Evolutionary conservation across 2,797 vertebrate genomes (phyloP).

Genomic region (Muraenolepis orangiensis): DNA sequence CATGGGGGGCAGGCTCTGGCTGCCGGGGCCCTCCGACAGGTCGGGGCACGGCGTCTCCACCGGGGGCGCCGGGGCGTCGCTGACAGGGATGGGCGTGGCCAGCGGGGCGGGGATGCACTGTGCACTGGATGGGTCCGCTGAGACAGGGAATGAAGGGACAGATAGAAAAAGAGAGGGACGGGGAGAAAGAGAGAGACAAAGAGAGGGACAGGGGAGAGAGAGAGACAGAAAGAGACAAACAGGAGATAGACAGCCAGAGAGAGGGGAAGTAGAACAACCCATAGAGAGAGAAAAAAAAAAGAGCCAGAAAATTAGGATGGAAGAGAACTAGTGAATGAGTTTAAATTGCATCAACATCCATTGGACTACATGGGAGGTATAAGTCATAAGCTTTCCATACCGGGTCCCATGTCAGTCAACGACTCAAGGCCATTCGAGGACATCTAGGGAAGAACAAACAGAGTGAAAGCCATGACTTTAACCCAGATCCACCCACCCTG

Average conservation of each 20-base stretch:
- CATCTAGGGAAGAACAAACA: constrained; percentile 62
- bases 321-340: neutral
- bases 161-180: too few species aligned
- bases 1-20: constrained; percentile 68
- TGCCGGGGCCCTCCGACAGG: constrained; percentile 73
- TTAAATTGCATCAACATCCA: neutral
- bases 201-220: neutral
- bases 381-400: constrained; percentile 57
- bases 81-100: constrained; percentile 79
- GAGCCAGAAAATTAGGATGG: neutral
- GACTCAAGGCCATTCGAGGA: constrained; percentile 86
- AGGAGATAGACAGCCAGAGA: too few species aligned
- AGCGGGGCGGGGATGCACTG: constrained; percentile 82
- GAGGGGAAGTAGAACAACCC: too few species aligned
- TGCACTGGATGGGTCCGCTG: constrained; percentile 73
- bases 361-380: neutral
- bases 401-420: constrained; percentile 90
- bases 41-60: constrained; percentile 71
- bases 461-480: neutral
- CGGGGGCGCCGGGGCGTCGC: constrained; percentile 74
- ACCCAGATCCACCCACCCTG: constrained; percentile 13
- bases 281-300: too few species aligned
- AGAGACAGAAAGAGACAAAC: neutral
- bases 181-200: neutral
- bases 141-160: neutral